phyloP scores from a whole-genome alignment of 2,113 vertebrate genomes.

The Spea bombifrons region DNA sequence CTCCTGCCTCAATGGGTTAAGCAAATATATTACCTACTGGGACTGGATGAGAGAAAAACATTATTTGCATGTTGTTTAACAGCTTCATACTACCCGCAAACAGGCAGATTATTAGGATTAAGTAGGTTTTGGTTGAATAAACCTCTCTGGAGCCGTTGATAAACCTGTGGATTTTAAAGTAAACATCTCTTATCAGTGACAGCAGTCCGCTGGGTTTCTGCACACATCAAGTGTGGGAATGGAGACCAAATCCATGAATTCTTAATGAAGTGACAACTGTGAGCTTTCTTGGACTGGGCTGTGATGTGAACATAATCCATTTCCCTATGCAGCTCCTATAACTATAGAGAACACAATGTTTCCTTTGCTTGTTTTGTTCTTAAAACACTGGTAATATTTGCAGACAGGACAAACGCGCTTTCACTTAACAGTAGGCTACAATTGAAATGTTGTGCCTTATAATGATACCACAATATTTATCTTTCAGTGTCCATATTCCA shows the following conservation, averaged over 20 bases:
- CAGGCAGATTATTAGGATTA: conserved; percentile 33
- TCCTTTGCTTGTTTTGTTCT: too few species aligned
- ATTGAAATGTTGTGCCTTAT: too few species aligned
- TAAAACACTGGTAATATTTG: too few species aligned
- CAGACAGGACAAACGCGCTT: too few species aligned
- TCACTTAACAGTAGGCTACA: too few species aligned
- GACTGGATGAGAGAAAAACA: conserved; percentile 13
- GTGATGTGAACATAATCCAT: neutral
- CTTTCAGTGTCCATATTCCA: too few species aligned
- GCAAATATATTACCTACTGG: neutral
- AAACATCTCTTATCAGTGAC: conserved; percentile 23
- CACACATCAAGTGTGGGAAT: conserved; percentile 10
- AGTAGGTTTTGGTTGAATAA: conserved; percentile 22
- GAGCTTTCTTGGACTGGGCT: neutral
- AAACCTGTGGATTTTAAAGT: conserved; percentile 28
- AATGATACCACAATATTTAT: too few species aligned
- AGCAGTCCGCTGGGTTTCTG: neutral
- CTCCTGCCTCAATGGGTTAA: neutral
- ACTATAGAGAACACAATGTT: too few species aligned
- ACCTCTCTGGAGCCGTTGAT: conserved; percentile 27
- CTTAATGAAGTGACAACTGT: conserved; percentile 9
- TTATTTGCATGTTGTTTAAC: conserved; percentile 13
- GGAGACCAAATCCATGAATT: conserved; percentile 21
- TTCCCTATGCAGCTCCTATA: too few species aligned
- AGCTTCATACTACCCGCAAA: conserved; percentile 9